phyloP scores from a whole-genome alignment of 2,888 invertebrate species.

The Euzophera pinguis region DNA sequence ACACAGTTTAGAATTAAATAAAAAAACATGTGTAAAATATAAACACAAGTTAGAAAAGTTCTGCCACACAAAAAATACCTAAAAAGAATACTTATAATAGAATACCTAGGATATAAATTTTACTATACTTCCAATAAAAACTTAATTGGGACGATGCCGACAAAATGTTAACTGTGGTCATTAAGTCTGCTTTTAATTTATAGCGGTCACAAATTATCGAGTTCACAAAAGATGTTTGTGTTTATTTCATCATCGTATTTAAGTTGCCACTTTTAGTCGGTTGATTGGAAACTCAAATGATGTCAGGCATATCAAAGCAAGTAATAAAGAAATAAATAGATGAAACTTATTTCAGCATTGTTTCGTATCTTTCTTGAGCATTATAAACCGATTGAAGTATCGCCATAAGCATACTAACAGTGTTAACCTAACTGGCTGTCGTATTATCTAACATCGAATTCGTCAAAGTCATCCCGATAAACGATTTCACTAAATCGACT shows the following conservation, averaged over 20 bases:
- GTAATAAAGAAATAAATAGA: too few species aligned
- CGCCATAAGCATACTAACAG: background rate
- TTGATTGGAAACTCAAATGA: too few species aligned
- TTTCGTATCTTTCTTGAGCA: background rate
- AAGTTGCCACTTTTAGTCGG: slow-evolving; percentile 16
- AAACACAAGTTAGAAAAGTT: too few species aligned
- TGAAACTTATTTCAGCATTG: too few species aligned
- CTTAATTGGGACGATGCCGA: slow-evolving; percentile 22
- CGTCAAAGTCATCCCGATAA: slow-evolving; percentile 57
- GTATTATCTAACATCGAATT: slow-evolving; percentile 44
- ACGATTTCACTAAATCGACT: slow-evolving; percentile 48
- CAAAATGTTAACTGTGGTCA: slow-evolving; percentile 12
- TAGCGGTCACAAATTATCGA: slow-evolving; percentile 39
- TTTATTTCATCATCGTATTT: slow-evolving; percentile 29
- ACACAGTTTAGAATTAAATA: too few species aligned
- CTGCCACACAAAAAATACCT: too few species aligned
- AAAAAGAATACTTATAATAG: background rate
- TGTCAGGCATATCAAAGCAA: too few species aligned
- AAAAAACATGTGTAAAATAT: too few species aligned
- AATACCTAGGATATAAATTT: slow-evolving; percentile 29
- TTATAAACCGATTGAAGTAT: background rate
- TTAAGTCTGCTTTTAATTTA: slow-evolving; percentile 27
- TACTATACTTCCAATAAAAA: slow-evolving; percentile 29
- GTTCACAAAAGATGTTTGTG: slow-evolving; percentile 32
- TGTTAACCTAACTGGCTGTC: slow-evolving; percentile 18